Conservation (phyloP, 2,797 vertebrate species). For the Rhynchonycteris naso region DNA sequence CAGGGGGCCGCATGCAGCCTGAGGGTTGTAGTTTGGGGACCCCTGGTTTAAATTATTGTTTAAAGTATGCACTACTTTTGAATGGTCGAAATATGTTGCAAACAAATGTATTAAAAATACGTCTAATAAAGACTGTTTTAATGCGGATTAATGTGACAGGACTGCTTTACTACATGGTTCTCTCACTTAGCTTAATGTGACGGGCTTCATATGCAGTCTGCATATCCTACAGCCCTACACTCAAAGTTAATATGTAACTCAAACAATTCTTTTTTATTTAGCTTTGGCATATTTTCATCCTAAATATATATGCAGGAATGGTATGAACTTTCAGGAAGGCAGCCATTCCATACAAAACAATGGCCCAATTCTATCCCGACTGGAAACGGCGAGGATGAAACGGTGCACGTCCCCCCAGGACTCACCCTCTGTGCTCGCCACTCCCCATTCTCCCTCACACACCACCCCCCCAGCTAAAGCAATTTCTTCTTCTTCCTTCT, state of each 20-base stretch:
- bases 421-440: too few species aligned
- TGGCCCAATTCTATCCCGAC: not conserved
- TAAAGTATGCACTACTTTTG: not conserved
- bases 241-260: not conserved
- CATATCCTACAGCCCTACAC: not conserved
- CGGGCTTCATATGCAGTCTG: not conserved
- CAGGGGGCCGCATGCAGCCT: too few species aligned
- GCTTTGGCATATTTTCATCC: not conserved
- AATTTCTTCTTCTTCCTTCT: not conserved
- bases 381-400: not conserved
- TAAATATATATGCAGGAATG: not conserved
- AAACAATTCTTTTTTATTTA: not conserved
- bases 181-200: not conserved
- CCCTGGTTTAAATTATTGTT: not conserved
- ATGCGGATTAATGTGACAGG: not conserved
- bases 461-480: not conserved
- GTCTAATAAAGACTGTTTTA: not conserved
- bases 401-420: not conserved
- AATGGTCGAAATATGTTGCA: constrained; percentile 13
- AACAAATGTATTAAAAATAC: constrained; percentile 42
- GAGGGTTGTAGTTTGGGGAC: too few species aligned
- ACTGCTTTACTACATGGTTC: not conserved
- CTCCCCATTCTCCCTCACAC: too few species aligned
- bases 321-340: not conserved
- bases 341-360: not conserved